These are phyloP conservation scores for Diadegma fenestrale DNA, from an alignment of 2,888 invertebrate genomes.

Conservation along the genomic window DNA sequence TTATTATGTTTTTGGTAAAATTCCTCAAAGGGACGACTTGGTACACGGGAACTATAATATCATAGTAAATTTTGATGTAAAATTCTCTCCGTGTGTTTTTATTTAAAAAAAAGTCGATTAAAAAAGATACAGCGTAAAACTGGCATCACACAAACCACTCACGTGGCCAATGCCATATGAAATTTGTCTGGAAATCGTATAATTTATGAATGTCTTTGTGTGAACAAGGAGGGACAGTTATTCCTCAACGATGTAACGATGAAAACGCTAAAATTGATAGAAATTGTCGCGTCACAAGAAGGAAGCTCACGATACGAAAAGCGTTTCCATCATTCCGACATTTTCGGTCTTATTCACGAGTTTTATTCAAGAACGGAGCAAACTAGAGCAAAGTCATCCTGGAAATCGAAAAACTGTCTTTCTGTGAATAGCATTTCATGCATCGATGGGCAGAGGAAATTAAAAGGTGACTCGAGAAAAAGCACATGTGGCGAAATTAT, in stretches of 20 bases:
- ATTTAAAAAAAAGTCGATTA: too few relatives aligned
- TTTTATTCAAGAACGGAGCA: not conserved
- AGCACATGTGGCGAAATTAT: not conserved
- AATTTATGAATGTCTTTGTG: not conserved
- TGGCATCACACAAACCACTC: not conserved
- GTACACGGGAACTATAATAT: too few relatives aligned
- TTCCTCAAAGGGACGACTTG: too few relatives aligned
- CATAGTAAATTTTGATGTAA: too few relatives aligned
- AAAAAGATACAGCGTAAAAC: too few relatives aligned
- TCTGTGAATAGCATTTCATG: not conserved
- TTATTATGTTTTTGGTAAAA: too few relatives aligned
- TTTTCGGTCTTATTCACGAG: not conserved
- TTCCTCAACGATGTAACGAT: not conserved
- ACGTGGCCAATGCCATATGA: not conserved
- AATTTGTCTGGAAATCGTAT: not conserved
- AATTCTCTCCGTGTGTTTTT: too few relatives aligned
- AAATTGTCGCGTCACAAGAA: not conserved
- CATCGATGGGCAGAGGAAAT: not conserved
- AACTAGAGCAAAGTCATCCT: conserved; percentile 4
- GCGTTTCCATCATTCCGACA: not conserved
- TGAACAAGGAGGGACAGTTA: not conserved
- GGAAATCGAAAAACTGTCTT: conserved; percentile 13
- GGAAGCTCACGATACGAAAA: not conserved
- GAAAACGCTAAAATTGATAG: not conserved
- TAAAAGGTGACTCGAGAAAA: not conserved